These are phyloP conservation scores for Microcebus griseorufus DNA, from an alignment of 2,113 vertebrate genomes.

Conservation along the genomic window DNA sequence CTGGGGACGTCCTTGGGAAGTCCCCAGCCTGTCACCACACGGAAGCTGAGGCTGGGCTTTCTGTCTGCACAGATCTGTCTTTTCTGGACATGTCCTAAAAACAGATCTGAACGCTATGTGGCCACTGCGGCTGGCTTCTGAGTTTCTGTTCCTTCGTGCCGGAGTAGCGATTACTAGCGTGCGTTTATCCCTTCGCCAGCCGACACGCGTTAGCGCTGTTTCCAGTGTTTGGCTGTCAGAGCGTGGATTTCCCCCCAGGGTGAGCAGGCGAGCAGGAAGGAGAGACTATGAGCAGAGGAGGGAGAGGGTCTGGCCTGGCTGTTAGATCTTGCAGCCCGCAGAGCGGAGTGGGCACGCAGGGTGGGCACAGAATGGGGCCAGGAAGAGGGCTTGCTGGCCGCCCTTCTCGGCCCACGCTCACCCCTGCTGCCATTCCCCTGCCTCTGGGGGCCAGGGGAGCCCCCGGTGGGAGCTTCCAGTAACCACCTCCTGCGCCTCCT, in stretches of 20 bases:
- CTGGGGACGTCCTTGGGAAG: not conserved
- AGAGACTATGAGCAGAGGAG: no score
- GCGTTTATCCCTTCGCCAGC: not conserved
- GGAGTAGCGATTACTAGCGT: not conserved
- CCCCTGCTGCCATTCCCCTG: not conserved
- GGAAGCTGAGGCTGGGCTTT: not conserved
- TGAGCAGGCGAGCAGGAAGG: not conserved
- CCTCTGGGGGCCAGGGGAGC: not conserved
- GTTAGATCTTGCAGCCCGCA: not conserved
- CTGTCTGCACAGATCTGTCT: not conserved
- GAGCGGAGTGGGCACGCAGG: rapidly evolving
- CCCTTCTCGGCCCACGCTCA: not conserved
- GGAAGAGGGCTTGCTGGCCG: not conserved
- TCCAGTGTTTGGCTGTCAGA: not conserved
- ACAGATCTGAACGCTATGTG: not conserved
- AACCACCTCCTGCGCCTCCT: not conserved
- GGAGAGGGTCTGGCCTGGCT: no score
- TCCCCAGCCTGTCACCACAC: rapidly evolving
- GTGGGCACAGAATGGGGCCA: not conserved
- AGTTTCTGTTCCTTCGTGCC: not conserved
- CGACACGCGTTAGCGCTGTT: no score
- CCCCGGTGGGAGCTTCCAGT: not conserved
- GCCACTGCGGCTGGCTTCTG: not conserved
- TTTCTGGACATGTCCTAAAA: not conserved
- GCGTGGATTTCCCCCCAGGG: not conserved